Evolutionary conservation across 1,140 invertebrate genomes (phyloP).

Genomic region (Drosophila ohnishii): DNA sequence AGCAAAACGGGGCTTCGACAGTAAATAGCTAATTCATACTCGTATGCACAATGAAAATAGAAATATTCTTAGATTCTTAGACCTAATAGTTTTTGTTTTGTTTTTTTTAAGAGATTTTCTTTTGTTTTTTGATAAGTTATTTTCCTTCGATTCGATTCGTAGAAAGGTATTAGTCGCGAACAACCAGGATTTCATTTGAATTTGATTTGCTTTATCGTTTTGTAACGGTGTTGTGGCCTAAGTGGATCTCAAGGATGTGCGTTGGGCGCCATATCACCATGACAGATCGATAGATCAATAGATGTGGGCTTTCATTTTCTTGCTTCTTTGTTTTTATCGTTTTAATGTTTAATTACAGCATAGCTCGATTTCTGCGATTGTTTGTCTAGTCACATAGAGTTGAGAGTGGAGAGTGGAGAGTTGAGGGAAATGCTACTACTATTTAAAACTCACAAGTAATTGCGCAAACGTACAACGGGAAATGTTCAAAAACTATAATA

Average conservation of each 20-base stretch:
- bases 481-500: not conserved
- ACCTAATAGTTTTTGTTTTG: conserved; percentile 33
- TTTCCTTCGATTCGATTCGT: conserved; percentile 33
- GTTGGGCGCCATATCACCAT: conserved; percentile 3
- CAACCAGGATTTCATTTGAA: conserved; percentile 61
- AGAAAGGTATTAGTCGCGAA: conserved; percentile 61
- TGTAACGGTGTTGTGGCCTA: not conserved
- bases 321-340: not conserved
- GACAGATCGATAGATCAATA: conserved; percentile 1
- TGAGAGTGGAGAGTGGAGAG: not conserved
- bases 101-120: not conserved
- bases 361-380: conserved; percentile 48
- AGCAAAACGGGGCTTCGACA: conserved; percentile 42
- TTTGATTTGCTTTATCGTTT: conserved; percentile 39
- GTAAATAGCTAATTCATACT: conserved; percentile 53
- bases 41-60: conserved; percentile 57
- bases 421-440: conserved; percentile 6
- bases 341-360: conserved; percentile 28
- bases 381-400: conserved; percentile 19
- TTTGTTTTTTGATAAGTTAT: conserved; percentile 32
- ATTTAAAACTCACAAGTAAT: conserved; percentile 25
- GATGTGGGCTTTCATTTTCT: conserved; percentile 8
- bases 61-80: conserved; percentile 54
- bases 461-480: conserved; percentile 12
- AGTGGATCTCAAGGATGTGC: conserved; percentile 21